Base-by-base conservation (phyloP, 2,888 invertebrate species). In the Phalera bucephala region DNA sequence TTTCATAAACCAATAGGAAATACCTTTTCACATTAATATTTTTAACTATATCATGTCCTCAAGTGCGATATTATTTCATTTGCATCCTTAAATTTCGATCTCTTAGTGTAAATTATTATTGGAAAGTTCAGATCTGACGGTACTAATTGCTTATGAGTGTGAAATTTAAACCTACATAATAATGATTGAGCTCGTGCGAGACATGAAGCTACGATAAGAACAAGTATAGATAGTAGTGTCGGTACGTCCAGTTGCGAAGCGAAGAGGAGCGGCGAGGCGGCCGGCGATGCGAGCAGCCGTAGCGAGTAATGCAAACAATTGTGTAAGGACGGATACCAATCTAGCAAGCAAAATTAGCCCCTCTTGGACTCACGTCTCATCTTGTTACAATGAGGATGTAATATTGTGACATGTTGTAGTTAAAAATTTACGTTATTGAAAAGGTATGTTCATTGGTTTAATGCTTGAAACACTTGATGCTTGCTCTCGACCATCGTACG, bases 11-110 rank as follows among this genome's bases (percentile, higher is more conserved):
- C 85, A 86, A 84, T 81, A 81, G 85, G 80, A 84, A 80, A 88
- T 90, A 90, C 90, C 90, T 90, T 90, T 90, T 90, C 90, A 86
- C 75, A 74, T 83, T 78, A 86, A 83, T 85, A 82, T 85, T 83
- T 88, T 86, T 85, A 85, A 88, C 88, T 87, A 86, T 89, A 81
- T 87, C 90, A 90, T 90, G 90, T 90, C 88, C 86, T 86, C 80
- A 73, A 85, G 67, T 79, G 81, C 84, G 80, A 64, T 74, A 68
- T 79, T 82, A 59, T 84, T 80, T 87, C 79, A 84, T 84, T 82
- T 80, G 85, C 86, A 85, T 86, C 80, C 80, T 80, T 76, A 69
- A 77, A 68, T 71, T 65, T 65, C 45, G 65, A 74, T 72, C 59
- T 66, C 52, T 63, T 70, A 52, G 60, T 69, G 66, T 63, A 64